Evolutionary conservation across 2,888 invertebrate genomes (phyloP).

Genomic region (Drosophila mayaguana): DNA sequence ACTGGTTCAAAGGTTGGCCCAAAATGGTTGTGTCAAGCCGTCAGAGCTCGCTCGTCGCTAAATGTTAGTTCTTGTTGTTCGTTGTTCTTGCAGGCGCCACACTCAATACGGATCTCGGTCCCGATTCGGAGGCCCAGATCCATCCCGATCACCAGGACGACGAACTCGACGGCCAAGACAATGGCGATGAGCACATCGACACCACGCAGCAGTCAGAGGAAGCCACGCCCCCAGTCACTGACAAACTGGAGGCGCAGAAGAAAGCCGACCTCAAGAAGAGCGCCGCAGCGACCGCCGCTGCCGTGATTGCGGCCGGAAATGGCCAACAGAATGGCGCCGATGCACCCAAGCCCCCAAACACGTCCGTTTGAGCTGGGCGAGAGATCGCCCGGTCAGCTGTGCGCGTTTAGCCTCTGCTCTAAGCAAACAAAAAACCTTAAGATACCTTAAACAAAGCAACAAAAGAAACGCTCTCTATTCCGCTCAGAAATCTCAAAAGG

Average conservation of each 20-base stretch:
- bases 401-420: slow-evolving; percentile 1
- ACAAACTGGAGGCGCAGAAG: slow-evolving; percentile 84
- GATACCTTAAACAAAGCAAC: slow-evolving; percentile 14
- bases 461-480: slow-evolving; percentile 24
- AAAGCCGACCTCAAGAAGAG: slow-evolving; percentile 83
- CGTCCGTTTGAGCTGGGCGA: slow-evolving; percentile 79
- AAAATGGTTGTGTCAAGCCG: slow-evolving; percentile 34
- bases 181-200: slow-evolving; percentile 84
- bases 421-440: slow-evolving; percentile 48
- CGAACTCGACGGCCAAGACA: slow-evolving; percentile 86
- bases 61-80: slow-evolving; percentile 87
- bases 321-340: slow-evolving; percentile 70
- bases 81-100: slow-evolving; percentile 88
- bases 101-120: slow-evolving; percentile 87
- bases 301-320: slow-evolving; percentile 74
- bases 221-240: slow-evolving; percentile 84
- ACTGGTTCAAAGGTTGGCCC: slow-evolving; percentile 29
- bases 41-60: slow-evolving; percentile 76
- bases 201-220: slow-evolving; percentile 84
- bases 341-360: slow-evolving; percentile 84
- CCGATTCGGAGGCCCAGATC: slow-evolving; percentile 88
- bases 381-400: not conserved
- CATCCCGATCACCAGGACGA: slow-evolving; percentile 86
- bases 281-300: slow-evolving; percentile 73
- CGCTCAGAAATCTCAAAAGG: slow-evolving; percentile 52